These are phyloP conservation scores for Patella pellucida DNA, from an alignment of 2,888 invertebrate genomes.

Conservation along the genomic window DNA sequence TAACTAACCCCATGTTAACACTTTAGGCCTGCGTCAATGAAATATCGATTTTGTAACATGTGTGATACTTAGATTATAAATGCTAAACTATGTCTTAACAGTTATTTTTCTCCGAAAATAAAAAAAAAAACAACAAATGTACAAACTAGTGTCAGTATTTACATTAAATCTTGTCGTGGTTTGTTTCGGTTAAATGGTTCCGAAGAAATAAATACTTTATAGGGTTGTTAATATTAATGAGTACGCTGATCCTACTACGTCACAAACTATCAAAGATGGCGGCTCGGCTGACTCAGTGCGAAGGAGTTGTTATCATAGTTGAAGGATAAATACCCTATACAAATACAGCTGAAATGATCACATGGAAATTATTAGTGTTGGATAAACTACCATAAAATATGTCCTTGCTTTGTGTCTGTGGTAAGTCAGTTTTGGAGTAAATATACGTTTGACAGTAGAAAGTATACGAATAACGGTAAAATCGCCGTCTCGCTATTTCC, in stretches of 20 bases:
- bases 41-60: no score
- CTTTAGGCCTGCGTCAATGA: no score
- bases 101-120: no score
- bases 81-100: no score
- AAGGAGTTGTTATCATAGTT: neutral
- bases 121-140: no score
- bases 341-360: neutral
- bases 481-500: conserved; percentile 3
- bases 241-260: neutral
- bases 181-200: no score
- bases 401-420: conserved; percentile 59
- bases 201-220: no score
- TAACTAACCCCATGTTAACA: no score
- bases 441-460: neutral
- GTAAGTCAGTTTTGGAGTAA: conserved; percentile 35
- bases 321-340: neutral
- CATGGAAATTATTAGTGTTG: conserved; percentile 9
- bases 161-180: no score
- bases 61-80: no score
- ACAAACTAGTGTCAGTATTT: no score
- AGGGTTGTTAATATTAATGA: conserved; percentile 5
- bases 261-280: conserved; percentile 5
- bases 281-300: conserved; percentile 2
- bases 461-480: neutral
- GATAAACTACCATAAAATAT: conserved; percentile 36